phyloP scores from a whole-genome alignment of 2,888 invertebrate genomes.

The Papilio elwesi region DNA sequence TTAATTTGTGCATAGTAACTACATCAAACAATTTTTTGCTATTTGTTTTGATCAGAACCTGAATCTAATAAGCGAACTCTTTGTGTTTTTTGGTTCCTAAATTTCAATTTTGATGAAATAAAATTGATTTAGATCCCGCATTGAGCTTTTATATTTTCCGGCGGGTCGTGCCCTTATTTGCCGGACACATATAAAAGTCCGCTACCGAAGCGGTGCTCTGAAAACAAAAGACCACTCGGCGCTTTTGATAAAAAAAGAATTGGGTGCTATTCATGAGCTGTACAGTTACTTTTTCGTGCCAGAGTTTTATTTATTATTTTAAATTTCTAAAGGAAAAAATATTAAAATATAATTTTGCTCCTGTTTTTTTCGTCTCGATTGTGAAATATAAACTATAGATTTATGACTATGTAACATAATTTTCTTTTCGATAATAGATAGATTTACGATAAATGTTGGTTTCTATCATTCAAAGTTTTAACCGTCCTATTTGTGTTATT shows the following conservation, averaged over 20 bases:
- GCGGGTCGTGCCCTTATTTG: constrained; percentile 11
- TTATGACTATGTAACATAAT: no score
- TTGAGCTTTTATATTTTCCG: constrained; percentile 6
- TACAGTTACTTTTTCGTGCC: constrained; percentile 7
- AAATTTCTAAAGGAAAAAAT: neutral
- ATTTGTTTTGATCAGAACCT: neutral
- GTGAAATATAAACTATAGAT: neutral
- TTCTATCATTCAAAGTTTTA: no score
- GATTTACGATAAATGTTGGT: no score
- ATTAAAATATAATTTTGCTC: neutral
- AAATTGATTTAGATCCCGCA: neutral
- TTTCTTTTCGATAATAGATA: no score
- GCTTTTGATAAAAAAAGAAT: constrained; percentile 15
- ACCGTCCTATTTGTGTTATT: no score
- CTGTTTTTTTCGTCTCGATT: neutral
- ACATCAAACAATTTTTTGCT: neutral
- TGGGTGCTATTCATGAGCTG: constrained; percentile 10
- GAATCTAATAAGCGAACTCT: neutral
- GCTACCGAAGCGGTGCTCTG: constrained; percentile 14
- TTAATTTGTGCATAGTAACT: neutral
- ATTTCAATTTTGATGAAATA: neutral
- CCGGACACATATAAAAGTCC: constrained; percentile 9
- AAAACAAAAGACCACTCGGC: constrained; percentile 22
- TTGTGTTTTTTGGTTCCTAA: neutral
- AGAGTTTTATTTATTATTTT: neutral